These are phyloP conservation scores for Stenurella melanura DNA, from an alignment of 2,888 invertebrate genomes.

Conservation along the genomic window DNA sequence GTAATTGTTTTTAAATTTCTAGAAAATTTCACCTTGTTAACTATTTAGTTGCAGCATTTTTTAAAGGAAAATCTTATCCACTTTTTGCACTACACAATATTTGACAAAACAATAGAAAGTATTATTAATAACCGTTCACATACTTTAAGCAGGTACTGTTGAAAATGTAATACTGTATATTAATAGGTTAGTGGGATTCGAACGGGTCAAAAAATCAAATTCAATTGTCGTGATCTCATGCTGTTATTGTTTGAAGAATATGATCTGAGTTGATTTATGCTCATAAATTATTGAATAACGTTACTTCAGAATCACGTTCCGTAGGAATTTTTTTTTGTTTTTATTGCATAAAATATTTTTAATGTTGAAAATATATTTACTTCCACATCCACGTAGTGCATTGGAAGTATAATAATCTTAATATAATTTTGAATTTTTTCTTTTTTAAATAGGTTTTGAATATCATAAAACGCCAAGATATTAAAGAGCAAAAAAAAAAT, in stretches of 20 bases:
- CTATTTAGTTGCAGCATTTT: background rate
- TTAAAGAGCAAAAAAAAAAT: no score
- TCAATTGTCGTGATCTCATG: background rate
- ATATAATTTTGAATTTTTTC: no score
- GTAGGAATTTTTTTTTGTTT: background rate
- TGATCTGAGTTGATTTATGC: background rate
- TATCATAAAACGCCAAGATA: no score
- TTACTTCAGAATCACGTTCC: background rate
- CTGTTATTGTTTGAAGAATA: background rate
- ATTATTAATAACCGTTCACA: background rate
- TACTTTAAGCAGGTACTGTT: conserved; percentile 2
- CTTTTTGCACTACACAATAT: background rate
- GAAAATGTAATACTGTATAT: background rate
- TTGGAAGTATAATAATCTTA: no score
- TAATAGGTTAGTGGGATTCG: conserved; percentile 2
- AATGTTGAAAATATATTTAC: no score
- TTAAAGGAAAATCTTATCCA: background rate
- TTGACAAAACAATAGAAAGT: background rate
- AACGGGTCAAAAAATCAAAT: background rate
- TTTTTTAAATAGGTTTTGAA: no score
- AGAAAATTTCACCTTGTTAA: background rate
- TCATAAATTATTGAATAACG: background rate
- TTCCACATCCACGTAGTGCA: no score
- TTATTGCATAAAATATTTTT: background rate
- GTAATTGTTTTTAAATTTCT: background rate